phyloP scores from a whole-genome alignment of 2,113 vertebrate genomes.

The Xiphorhynchus elegans region DNA sequence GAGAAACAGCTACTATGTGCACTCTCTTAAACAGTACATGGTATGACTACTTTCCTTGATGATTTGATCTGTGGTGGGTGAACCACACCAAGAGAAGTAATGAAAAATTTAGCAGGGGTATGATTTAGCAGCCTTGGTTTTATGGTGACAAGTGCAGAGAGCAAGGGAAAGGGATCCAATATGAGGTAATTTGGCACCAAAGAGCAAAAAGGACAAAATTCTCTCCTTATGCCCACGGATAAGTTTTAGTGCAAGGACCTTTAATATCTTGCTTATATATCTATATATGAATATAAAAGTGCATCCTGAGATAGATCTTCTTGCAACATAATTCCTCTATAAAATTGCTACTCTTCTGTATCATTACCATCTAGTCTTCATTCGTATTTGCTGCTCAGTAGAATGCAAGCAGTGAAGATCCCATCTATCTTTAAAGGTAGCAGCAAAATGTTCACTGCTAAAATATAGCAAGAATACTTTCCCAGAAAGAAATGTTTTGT shows the following conservation, averaged over 20 bases:
- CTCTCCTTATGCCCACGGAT: background rate
- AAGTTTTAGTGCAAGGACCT: background rate
- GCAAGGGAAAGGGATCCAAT: background rate
- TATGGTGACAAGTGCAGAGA: background rate
- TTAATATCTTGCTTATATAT: background rate
- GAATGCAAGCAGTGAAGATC: background rate
- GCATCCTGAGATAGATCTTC: background rate
- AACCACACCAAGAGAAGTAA: background rate
- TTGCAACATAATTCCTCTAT: background rate
- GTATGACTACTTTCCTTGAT: background rate
- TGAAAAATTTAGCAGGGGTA: background rate
- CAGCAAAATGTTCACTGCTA: background rate
- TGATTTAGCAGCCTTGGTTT: background rate
- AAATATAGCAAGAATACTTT: background rate
- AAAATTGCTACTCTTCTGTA: background rate
- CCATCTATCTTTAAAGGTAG: background rate
- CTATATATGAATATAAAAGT: too few species aligned
- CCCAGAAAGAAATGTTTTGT: background rate
- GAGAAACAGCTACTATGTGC: background rate
- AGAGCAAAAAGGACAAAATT: background rate
- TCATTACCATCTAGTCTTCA: background rate
- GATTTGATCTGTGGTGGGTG: background rate
- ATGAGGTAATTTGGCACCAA: background rate
- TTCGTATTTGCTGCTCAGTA: background rate
- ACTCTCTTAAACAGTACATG: background rate